Evolutionary conservation across 2,797 vertebrate species (phyloP).

Genomic region (Garrulus glandarius): DNA sequence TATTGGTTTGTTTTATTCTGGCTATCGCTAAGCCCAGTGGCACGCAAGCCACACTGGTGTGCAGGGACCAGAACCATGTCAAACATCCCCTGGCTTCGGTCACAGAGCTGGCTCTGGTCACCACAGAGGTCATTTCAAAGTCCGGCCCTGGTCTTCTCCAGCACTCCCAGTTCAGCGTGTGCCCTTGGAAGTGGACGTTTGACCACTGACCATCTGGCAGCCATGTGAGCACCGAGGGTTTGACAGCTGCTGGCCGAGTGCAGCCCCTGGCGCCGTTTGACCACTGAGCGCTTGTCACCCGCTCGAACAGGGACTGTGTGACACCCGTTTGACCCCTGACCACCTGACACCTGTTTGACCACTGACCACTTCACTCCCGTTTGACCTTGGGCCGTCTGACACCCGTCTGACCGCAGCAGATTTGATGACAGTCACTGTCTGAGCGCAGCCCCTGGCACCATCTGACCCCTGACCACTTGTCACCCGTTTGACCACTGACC

Average conservation of each 20-base stretch:
- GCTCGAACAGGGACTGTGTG: fast-evolving
- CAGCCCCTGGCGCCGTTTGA: background rate
- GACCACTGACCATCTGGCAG: background rate
- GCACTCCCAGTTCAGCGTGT: fast-evolving
- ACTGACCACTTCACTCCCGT: background rate
- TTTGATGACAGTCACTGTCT: fast-evolving
- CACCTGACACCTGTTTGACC: background rate
- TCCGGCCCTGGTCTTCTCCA: fast-evolving
- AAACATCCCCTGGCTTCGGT: fast-evolving
- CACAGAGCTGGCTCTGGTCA: background rate
- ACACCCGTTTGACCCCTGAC: background rate
- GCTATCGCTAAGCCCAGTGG: background rate
- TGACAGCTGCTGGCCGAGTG: background rate
- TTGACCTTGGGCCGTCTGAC: fast-evolving
- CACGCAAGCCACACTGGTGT: fast-evolving
- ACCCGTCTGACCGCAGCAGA: fast-evolving
- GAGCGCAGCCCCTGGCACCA: background rate
- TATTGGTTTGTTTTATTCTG: background rate
- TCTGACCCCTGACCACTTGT: background rate
- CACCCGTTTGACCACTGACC: background rate
- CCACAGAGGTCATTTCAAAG: background rate
- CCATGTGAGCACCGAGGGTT: fast-evolving
- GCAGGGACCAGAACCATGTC: fast-evolving
- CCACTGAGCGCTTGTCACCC: background rate
- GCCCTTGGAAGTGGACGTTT: fast-evolving